Evolutionary conservation across 2,888 invertebrate genomes (phyloP), one percentile per base, ranked within the genome.

Genomic region (Dasypolia templi): DNA sequence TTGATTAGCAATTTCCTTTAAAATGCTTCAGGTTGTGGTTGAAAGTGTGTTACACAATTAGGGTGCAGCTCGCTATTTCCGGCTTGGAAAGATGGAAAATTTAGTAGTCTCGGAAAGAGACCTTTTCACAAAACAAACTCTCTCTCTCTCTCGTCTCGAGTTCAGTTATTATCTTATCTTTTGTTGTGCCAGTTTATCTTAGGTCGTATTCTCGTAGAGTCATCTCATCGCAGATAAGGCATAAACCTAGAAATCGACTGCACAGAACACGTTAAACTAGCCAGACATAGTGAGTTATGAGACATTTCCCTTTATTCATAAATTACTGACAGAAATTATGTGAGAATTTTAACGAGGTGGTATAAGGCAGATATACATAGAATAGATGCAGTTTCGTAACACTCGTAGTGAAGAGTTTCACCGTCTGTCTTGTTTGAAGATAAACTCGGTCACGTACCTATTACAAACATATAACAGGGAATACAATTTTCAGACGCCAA

Each of bases 381-480:
- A n/a, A n/a, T 81, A 84, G 67, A 70, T 22, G 44, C 49, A 26
- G 69, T 84, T 77, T 82, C 79, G 75, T 75, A 84, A 82, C 68
- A 81, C 78, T 72, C 64, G 46, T 35, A 44, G 59, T 77, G 75
- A 78, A 74, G 78, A 74, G 70, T 66, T 74, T 58, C 75, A 66
- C 35, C 56, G 67, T 49, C 68, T 77, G 75, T 77, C 67, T 70
- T 73, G 85, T 84, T 84, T 84, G 84, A 84, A 72, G 84, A 72
- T 73, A 71, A 79, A 84, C 67, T 81, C 76, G 85, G 84, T 76
- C 84, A 75, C 72, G 58, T 59, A 39, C n/a, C n/a, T 65, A 78
- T 63, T 56, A 49, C 61, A 58, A 76, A 75, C 39, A 68, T 74
- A 74, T 56, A 76, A 72, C 70, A 81, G 44, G 53, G 32, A 39